Base-by-base conservation (phyloP, 1,140 invertebrate genomes). In the Pseudomyrmex cubaensis region DNA sequence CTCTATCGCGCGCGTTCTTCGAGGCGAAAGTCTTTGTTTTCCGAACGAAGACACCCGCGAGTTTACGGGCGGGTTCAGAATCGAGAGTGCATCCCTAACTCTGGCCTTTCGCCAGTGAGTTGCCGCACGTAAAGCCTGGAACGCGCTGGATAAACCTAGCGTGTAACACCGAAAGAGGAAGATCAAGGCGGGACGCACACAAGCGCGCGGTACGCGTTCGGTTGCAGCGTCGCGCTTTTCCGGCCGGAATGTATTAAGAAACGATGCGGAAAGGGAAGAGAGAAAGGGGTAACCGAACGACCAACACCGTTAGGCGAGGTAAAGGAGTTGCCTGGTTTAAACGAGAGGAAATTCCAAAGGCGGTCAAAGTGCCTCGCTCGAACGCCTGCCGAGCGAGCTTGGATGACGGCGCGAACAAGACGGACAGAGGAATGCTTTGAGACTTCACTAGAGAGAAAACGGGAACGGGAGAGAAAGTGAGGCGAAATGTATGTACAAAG, bases 391-490 rank as follows among this genome's bases (percentile, higher is more conserved):
- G 25, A 61, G 73, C 57, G 67, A 20, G 59, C 54, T 57, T 50
- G 57, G 35, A 76, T 54, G 72, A 82, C 56, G 64, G 76, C 59
- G 70, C 59, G 25, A 56, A 13, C 44, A 54, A 78, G 75, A 82
- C 74, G 85, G 83, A 84, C 13, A 74, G 73, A 74, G 76, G 66
- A 80, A 87, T 85, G 86, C 80, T 86, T 87, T 82, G 83, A 85
- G 72, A 75, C 63, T 80, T 63, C 54, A 22, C 35, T 59, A 48
- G 62, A 63, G 78, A 13, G 13, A 61, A 62, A 17, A 25, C 25
- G 25, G 25, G 25, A 25, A 25, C 25, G 25, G 25, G 62, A 63
- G 78, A 13, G 13, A 61, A 57, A 17, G 25, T 52, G 20, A 69
- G 25, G 48, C 25, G 50, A 85, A 52, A 80, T 61, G 75, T 70